Evolutionary conservation across 1,140 invertebrate genomes (phyloP), one percentile per base, ranked within the genome.

Genomic region (Rhizoglyphus robini): DNA sequence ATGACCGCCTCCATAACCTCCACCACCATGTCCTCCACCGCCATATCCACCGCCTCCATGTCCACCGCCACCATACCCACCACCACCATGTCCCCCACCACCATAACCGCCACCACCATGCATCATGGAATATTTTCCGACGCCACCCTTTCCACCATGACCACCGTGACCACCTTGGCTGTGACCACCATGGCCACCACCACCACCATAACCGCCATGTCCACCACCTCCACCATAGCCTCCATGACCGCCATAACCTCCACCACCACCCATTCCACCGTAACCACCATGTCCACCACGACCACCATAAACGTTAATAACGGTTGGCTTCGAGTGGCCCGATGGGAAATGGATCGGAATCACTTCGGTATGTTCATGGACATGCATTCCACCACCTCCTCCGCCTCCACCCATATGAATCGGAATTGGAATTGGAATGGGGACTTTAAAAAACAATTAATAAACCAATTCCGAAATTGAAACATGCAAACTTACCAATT

Each of bases 291-390:
- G 5, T 8, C 31, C 31, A 32, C 51, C 51, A 23, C 31, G 51
- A 11, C 51, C 51, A 32, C 51, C 51, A 54, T 54, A 54, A 54
- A 54, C 51, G 20, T 54, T 54, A 23, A 54, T 54, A 11, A 54
- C 20, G 31, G 23, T 25, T 27, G 8, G 51, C 5, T 25, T 23
- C 51, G 51, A 20, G 15, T 54, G 23, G 15, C 15, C 8, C 8
- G 8, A 27, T 54, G 51, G 51, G 15, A 54, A 20, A 54, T 54
- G 23, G 31, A 54, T 54, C 23, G 51, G 51, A 5, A 54, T 54
- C 51, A 54, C 51, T 54, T 54, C 51, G 5, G 20, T 54, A 32
- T 54, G 51, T 27, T 54, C 23, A 32, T 54, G 51, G 23, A 15
- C 15, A 46, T 46, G 41, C 15, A 15, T 15, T 15, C 41, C 41